These are phyloP conservation scores for Druceiella hillmani DNA, from an alignment of 2,888 invertebrate species.

Conservation along the genomic window DNA sequence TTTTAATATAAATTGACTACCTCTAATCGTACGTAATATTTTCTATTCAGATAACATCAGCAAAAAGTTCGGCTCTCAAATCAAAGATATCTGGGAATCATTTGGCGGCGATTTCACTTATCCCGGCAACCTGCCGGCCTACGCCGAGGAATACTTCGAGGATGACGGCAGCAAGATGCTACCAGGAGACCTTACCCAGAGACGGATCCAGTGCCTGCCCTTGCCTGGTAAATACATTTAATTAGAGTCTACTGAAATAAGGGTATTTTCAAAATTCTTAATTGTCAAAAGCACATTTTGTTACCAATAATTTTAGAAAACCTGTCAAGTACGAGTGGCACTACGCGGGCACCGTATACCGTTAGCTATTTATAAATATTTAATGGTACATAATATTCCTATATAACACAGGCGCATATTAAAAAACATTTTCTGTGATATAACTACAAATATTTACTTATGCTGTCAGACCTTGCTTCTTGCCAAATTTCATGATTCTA, in stretches of 20 bases:
- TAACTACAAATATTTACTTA: too few relatives aligned
- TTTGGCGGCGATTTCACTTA: constrained; percentile 65
- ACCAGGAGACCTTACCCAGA: constrained; percentile 31
- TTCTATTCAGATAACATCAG: constrained; percentile 61
- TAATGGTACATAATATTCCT: too few relatives aligned
- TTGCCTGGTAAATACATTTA: constrained; percentile 58
- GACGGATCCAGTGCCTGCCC: constrained; percentile 71
- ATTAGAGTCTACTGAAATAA: neutral
- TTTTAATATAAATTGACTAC: too few relatives aligned
- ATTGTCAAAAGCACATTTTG: neutral
- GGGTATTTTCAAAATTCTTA: neutral
- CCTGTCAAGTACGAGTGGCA: neutral
- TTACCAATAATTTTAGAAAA: neutral
- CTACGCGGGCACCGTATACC: neutral
- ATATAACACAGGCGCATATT: too few relatives aligned
- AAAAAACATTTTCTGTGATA: too few relatives aligned
- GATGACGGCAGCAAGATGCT: constrained; percentile 39
- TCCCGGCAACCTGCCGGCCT: constrained; percentile 63
- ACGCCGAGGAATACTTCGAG: constrained; percentile 68
- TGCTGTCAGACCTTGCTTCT: too few relatives aligned
- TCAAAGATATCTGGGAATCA: constrained; percentile 64
- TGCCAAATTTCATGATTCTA: too few relatives aligned
- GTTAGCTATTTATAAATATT: too few relatives aligned
- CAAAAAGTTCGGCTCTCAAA: constrained; percentile 64
- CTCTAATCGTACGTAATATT: too few relatives aligned